These are phyloP conservation scores for Campylomormyrus tamandua DNA, from an alignment of 2,113 vertebrate genomes.

Conservation along the genomic window DNA sequence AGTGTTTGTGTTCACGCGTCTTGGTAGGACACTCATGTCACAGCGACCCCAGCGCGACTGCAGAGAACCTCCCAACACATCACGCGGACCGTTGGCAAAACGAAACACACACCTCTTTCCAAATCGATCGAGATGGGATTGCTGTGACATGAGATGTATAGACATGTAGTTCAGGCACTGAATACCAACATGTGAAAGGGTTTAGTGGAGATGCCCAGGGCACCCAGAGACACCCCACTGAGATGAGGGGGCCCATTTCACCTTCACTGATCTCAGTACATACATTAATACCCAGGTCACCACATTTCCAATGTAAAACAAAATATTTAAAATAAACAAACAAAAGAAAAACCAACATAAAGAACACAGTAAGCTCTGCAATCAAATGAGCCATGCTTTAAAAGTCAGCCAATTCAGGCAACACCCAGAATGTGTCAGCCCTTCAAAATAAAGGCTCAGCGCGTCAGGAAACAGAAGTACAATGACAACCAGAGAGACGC, in stretches of 20 bases:
- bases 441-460: slow-evolving; percentile 44
- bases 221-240: slow-evolving; percentile 32
- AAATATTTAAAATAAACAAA: slow-evolving; percentile 33
- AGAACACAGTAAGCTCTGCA: slow-evolving; percentile 55
- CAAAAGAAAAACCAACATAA: slow-evolving; percentile 28
- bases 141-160: slow-evolving; percentile 49
- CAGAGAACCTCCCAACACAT: slow-evolving; percentile 39
- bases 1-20: slow-evolving; percentile 32
- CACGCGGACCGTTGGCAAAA: slow-evolving; percentile 67
- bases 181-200: slow-evolving; percentile 38
- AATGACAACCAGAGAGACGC: slow-evolving; percentile 62
- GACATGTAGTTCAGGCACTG: slow-evolving; percentile 68
- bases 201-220: not conserved
- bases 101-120: slow-evolving; percentile 58
- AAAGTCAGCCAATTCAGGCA: slow-evolving; percentile 53
- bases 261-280: slow-evolving; percentile 1
- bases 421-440: slow-evolving; percentile 73
- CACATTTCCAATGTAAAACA: slow-evolving; percentile 21
- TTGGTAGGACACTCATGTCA: not conserved
- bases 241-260: not conserved
- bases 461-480: slow-evolving; percentile 51
- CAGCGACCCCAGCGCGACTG: not conserved
- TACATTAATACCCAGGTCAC: slow-evolving; percentile 31
- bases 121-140: slow-evolving; percentile 58
- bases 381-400: slow-evolving; percentile 64